Evolutionary conservation across 2,113 vertebrate species (phyloP), one percentile per base, ranked within the genome.

Genomic region (Oreochromis spilurus): DNA sequence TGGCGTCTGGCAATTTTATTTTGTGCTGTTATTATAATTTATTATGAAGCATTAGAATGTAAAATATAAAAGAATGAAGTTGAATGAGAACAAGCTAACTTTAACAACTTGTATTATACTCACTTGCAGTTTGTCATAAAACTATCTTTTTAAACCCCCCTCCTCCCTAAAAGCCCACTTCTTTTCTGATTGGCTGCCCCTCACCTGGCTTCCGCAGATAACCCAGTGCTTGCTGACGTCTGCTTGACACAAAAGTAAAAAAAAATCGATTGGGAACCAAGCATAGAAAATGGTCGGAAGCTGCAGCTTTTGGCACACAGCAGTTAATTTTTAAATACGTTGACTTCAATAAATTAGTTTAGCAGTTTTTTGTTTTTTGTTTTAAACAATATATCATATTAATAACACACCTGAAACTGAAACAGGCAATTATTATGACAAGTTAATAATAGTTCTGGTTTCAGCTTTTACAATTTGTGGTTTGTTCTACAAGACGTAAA

Each of bases 31-130:
- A 12, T 12, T 26, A 50, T 0, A 29, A 75, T 45, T 75, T 50
- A 45, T 75, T 50, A 75, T 75, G 14, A 17, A 50, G 70, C 70
- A 75, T 48, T 65, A 65, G 34, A 70, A 70, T 70, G 5, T 19
- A 29, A 29, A 75, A 75, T 48, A 48, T 26, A 29, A 17, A 48
- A 75, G 10, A 48, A 48, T 48, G 21, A 45, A 4, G 21, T 17
- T 75, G 4, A 29, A 50, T 50, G 70, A 75, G 9, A 5, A 75
- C 43, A 50, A 19, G 21, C 24, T 31, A 50, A 40, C 8, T 45
- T 45, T 26, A 45, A 75, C 14, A 75, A 75, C 24, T 75, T 75
- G 16, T 11, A 50, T 12, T 29, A 29, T 31, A 48, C 21, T 29
- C 6, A 70, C 12, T 45, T 72, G 38, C 38, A 72, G 40, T 72